A percentile compares a stretch with the other conserved stretches of the same genome.
These are phyloP conservation scores for Brachyistius frenatus DNA, from an alignment of 2,113 vertebrate genomes.

Conservation along the genomic window DNA sequence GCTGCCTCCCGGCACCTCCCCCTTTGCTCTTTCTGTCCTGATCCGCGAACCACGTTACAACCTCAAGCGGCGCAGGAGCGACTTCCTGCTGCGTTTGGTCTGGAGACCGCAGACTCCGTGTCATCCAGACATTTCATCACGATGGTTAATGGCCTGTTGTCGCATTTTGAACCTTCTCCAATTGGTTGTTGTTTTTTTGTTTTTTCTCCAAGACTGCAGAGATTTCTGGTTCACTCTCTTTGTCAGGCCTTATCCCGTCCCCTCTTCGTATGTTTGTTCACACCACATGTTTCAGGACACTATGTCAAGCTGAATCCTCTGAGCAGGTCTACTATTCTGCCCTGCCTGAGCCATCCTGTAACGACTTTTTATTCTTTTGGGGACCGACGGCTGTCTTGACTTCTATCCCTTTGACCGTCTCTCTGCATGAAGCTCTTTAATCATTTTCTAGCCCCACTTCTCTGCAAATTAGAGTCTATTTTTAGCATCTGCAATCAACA, in stretches of 20 bases:
- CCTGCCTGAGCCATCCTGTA: constrained; percentile 9
- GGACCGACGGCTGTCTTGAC: constrained; percentile 21
- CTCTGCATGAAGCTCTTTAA: constrained; percentile 57
- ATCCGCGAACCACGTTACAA: constrained; percentile 8
- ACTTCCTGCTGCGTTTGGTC: constrained; percentile 27
- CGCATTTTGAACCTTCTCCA: background rate
- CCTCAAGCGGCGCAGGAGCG: constrained; percentile 6
- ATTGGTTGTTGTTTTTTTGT: background rate
- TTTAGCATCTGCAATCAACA: constrained; percentile 63
- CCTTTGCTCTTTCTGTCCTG: background rate
- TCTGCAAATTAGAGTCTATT: constrained; percentile 64
- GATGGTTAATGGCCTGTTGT: constrained; percentile 29
- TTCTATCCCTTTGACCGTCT: constrained; percentile 29
- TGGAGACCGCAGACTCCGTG: constrained; percentile 27
- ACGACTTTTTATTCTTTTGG: constrained; percentile 25
- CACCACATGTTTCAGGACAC: constrained; percentile 12
- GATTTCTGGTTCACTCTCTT: background rate
- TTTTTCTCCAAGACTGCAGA: background rate
- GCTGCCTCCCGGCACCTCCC: constrained; percentile 7
- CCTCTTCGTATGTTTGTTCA: background rate
- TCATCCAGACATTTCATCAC: constrained; percentile 49
- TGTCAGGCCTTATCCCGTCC: background rate
- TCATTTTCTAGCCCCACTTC: constrained; percentile 49
- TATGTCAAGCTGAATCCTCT: constrained; percentile 6
- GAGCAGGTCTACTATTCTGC: background rate